Percentiles rank a stretch among this genome's conserved stretches.
phyloP scores from a whole-genome alignment of 2,888 invertebrate species.

The Lordiphosa fenestrarum region DNA sequence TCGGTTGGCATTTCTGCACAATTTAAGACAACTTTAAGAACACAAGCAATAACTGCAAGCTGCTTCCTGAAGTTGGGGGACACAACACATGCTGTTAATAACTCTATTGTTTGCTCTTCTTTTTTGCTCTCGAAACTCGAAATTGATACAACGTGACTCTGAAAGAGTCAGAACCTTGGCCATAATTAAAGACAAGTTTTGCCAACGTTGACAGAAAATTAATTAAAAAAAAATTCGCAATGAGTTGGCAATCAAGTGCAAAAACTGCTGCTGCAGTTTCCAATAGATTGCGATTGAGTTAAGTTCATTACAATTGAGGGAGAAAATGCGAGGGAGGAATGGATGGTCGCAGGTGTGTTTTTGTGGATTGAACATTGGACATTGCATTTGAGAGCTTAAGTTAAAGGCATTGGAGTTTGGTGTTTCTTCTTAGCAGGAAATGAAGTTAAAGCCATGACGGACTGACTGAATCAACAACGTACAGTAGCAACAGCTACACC shows the following conservation, averaged over 20 bases:
- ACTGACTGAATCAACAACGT: no score
- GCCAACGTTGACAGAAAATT: conserved; percentile 72
- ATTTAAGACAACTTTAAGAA: not conserved
- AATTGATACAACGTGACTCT: conserved; percentile 54
- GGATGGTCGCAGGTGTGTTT: conserved; percentile 12
- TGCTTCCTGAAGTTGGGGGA: conserved; percentile 26
- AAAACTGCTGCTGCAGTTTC: conserved; percentile 7
- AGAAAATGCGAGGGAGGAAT: not conserved
- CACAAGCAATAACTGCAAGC: conserved; percentile 29
- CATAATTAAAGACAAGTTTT: conserved; percentile 37
- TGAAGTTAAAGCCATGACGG: no score
- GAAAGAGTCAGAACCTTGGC: conserved; percentile 15
- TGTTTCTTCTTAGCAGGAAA: no score
- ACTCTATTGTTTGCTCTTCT: conserved; percentile 40
- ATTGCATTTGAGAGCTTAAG: conserved; percentile 35
- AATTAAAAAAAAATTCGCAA: conserved; percentile 53
- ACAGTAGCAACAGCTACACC: no score
- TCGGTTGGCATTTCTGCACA: not conserved
- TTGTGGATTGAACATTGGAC: conserved; percentile 1
- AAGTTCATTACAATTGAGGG: conserved; percentile 34
- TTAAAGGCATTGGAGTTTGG: conserved; percentile 21
- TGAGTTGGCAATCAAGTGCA: conserved; percentile 32
- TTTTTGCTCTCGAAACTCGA: conserved; percentile 14
- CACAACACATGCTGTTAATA: conserved; percentile 66
- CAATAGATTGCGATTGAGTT: conserved; percentile 35